These are phyloP conservation scores for Setophaga coronata DNA, from an alignment of 2,113 vertebrate genomes.

Conservation along the genomic window DNA sequence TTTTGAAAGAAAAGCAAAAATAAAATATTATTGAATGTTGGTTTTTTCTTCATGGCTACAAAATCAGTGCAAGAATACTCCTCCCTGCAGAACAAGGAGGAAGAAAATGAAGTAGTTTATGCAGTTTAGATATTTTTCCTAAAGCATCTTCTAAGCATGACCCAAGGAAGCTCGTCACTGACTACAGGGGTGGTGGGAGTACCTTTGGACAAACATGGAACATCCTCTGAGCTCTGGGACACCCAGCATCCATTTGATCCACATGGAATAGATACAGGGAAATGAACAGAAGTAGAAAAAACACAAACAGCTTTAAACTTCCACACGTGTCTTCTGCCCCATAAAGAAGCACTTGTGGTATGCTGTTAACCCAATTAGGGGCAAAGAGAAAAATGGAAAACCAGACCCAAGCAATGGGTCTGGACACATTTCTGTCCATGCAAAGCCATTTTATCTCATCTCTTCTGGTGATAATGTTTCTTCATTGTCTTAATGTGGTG, in stretches of 20 bases:
- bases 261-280: neutral
- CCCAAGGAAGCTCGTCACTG: neutral
- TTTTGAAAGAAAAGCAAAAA: neutral
- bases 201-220: neutral
- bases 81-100: neutral
- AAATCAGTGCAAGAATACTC: neutral
- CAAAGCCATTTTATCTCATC: neutral
- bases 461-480: neutral
- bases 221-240: neutral
- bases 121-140: neutral
- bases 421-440: rapidly evolving
- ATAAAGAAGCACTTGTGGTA: neutral
- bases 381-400: neutral
- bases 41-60: neutral
- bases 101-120: neutral
- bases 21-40: neutral
- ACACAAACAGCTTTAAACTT: neutral
- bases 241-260: neutral
- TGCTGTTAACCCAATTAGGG: neutral
- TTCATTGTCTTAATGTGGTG: neutral
- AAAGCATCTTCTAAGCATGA: neutral
- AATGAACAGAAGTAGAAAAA: neutral
- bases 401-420: neutral
- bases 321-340: neutral
- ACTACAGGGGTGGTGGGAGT: neutral